A percentile compares a stretch with the other conserved stretches of the same genome.
Conservation (phyloP, 2,113 vertebrate genomes). For the Phyllostomus discolor region DNA sequence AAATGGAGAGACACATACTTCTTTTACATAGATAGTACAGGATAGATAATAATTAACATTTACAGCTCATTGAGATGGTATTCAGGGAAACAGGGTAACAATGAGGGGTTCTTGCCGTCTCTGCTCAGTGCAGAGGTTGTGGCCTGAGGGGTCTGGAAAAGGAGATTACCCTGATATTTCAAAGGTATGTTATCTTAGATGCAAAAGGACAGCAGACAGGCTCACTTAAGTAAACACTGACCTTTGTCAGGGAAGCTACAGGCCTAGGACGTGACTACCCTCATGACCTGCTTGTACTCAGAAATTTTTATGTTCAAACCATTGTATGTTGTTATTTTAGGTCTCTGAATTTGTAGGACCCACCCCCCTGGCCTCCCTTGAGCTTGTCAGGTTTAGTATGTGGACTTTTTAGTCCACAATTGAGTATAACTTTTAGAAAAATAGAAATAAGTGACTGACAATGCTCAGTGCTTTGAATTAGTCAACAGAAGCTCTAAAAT, state of each 20-base stretch:
- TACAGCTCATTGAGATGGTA: background rate
- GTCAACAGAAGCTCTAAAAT: background rate
- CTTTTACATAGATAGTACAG: background rate
- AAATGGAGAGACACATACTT: background rate
- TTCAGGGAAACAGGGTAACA: background rate
- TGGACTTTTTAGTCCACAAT: background rate
- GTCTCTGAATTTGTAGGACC: background rate
- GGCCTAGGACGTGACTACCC: background rate
- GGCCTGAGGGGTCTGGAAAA: background rate
- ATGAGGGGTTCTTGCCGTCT: background rate
- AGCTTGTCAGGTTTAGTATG: background rate
- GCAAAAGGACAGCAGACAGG: background rate
- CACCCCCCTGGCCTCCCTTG: background rate
- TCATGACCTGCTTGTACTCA: background rate
- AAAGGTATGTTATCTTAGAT: background rate
- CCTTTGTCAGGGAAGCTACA: background rate
- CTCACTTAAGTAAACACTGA: background rate
- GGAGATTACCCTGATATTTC: background rate
- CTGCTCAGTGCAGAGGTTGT: background rate
- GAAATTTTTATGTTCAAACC: background rate
- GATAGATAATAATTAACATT: background rate
- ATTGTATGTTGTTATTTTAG: background rate
- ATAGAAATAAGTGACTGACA: conserved; percentile 50
- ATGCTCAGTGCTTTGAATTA: background rate
- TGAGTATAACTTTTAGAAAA: conserved; percentile 27